Base-by-base conservation (phyloP, 2,888 invertebrate species). In the Lottia gigantea region DNA sequence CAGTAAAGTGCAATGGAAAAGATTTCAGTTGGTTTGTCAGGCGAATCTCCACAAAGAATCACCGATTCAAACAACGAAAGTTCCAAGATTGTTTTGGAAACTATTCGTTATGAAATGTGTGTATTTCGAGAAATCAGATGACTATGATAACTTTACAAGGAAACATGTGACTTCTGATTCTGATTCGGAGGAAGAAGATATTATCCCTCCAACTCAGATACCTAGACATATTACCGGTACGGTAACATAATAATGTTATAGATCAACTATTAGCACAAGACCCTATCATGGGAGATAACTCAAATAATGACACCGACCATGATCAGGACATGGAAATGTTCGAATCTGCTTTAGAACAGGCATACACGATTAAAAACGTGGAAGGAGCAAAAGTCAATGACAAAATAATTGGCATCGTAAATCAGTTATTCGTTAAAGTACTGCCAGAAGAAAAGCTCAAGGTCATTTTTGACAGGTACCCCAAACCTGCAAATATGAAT, bases 381-480 rank as follows among this genome's bases (percentile, higher is more conserved):
- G 49, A n/a, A 19, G 49, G 49, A 19, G 49, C n/a, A n/a, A 15
- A 12, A 14, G 8, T 49, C 12, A 49, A 49, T 19, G n/a, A 7
- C 0, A 49, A 49, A 49, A 15, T 49, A 19, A 49, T 49, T 49
- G 8, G 15, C 15, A 49, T 49, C 15, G 16, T 49, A 1, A 49
- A 49, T 49, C 49, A 49, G 8, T n/a, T 49, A 19, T 49, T 49
- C 15, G 49, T 49, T n/a, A 49, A 49, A 19, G 49, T 49, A 15
- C 49, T 49, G 49, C 49, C 49, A n/a, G 49, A 49, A 11, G 49
- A 49, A 49, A 49, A 49, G 3, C 49, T 49, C 19, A 49, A 49
- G 49, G 49, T 15, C 8, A 49, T 49, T n/a, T n/a, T 19, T 1
- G 49, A 49, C n/a, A 49, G 19, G 19, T 49, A 49, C 15, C 49